Conservation (phyloP, 2,113 vertebrate species). For the Gila orcuttii region DNA sequence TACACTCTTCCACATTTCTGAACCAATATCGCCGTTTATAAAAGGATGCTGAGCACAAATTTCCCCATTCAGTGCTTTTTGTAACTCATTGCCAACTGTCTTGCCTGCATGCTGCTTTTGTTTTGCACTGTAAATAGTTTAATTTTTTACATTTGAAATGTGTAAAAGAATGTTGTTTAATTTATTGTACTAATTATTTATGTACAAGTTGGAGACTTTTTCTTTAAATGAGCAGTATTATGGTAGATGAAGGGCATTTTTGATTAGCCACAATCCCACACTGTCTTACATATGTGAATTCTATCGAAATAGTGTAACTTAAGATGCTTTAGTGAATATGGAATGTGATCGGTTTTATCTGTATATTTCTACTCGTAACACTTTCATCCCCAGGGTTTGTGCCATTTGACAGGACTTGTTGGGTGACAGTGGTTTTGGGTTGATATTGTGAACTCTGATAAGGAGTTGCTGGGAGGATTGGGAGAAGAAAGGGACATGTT, state of each 20-base stretch:
- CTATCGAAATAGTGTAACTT: slow-evolving; percentile 70
- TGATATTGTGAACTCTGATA: not conserved
- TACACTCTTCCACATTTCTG: slow-evolving; percentile 40
- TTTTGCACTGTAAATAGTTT: slow-evolving; percentile 75
- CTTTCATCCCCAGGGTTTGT: slow-evolving; percentile 56
- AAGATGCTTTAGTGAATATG: slow-evolving; percentile 78
- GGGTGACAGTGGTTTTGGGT: not conserved
- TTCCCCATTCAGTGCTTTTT: slow-evolving; percentile 53
- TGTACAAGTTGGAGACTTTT: slow-evolving; percentile 59
- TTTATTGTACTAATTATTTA: slow-evolving; percentile 65
- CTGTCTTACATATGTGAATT: slow-evolving; percentile 69
- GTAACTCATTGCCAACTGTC: slow-evolving; percentile 64
- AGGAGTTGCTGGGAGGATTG: slow-evolving; percentile 14
- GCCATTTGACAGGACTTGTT: slow-evolving; percentile 36
- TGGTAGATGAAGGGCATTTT: slow-evolving; percentile 60
- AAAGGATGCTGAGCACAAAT: slow-evolving; percentile 61
- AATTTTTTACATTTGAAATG: slow-evolving; percentile 64
- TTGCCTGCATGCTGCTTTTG: slow-evolving; percentile 78
- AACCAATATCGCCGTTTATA: slow-evolving; percentile 7
- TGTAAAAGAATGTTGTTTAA: slow-evolving; percentile 69
- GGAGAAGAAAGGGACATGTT: not conserved
- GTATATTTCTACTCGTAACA: slow-evolving; percentile 65
- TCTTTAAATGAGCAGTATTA: slow-evolving; percentile 74
- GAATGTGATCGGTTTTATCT: slow-evolving; percentile 85
- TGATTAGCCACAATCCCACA: slow-evolving; percentile 63